These are phyloP conservation scores for Bubo bubo DNA, from an alignment of 2,113 vertebrate genomes.

Conservation along the genomic window DNA sequence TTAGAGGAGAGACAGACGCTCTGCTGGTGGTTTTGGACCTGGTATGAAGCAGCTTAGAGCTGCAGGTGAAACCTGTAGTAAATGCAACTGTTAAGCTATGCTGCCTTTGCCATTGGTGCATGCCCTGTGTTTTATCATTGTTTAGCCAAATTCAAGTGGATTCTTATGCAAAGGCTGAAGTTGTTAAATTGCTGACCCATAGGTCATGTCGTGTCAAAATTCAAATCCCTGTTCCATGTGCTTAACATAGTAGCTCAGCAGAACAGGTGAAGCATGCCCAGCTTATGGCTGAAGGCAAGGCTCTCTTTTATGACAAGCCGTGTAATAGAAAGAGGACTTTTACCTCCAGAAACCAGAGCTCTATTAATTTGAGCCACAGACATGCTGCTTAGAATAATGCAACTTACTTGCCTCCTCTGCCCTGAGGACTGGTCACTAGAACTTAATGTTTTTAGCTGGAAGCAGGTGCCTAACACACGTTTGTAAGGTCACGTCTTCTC, in stretches of 20 bases:
- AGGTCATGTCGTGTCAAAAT: background rate
- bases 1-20: background rate
- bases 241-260: background rate
- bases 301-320: background rate
- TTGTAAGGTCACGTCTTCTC: background rate
- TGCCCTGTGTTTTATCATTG: background rate
- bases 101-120: background rate
- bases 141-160: background rate
- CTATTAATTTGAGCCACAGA: background rate
- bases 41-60: background rate
- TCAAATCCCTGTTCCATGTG: background rate
- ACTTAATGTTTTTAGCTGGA: background rate
- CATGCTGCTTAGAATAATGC: rapidly evolving
- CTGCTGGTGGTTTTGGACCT: background rate
- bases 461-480: background rate
- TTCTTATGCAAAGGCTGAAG: background rate
- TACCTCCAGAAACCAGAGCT: background rate
- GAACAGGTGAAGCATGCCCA: background rate
- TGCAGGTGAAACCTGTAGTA: background rate
- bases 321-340: background rate
- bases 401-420: background rate
- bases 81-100: background rate
- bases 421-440: background rate
- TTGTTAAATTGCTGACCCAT: background rate
- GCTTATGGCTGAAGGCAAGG: background rate